phyloP scores from a whole-genome alignment of 2,113 vertebrate species.

The Heterotilapia buettikoferi region DNA sequence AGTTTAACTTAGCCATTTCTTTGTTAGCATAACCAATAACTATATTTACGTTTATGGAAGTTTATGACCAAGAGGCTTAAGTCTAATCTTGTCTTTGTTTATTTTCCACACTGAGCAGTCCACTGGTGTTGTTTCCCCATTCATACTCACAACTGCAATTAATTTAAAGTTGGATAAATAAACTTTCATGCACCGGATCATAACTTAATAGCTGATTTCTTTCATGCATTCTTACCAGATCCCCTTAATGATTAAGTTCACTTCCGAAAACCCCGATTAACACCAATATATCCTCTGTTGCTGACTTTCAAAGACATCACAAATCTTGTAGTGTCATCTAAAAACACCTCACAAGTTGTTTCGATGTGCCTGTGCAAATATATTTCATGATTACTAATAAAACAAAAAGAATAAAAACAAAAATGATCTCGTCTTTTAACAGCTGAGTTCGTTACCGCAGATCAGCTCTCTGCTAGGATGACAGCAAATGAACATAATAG shows the following conservation, averaged over 20 bases:
- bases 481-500: neutral
- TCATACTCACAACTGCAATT: neutral
- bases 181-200: neutral
- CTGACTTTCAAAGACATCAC: neutral
- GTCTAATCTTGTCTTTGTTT: neutral
- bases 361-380: neutral
- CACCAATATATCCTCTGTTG: neutral
- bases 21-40: neutral
- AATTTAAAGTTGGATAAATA: neutral
- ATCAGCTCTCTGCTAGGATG: neutral
- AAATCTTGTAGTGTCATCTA: neutral
- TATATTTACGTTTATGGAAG: neutral
- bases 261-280: neutral
- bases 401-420: neutral
- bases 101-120: neutral
- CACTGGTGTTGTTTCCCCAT: neutral
- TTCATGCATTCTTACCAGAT: neutral
- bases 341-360: neutral
- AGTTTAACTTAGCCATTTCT: neutral
- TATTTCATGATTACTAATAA: neutral
- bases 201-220: neutral
- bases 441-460: neutral
- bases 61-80: neutral
- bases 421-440: neutral
- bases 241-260: neutral